Evolutionary conservation across 2,888 invertebrate species (phyloP).

Genomic region (Amphipyra tragopoginis): DNA sequence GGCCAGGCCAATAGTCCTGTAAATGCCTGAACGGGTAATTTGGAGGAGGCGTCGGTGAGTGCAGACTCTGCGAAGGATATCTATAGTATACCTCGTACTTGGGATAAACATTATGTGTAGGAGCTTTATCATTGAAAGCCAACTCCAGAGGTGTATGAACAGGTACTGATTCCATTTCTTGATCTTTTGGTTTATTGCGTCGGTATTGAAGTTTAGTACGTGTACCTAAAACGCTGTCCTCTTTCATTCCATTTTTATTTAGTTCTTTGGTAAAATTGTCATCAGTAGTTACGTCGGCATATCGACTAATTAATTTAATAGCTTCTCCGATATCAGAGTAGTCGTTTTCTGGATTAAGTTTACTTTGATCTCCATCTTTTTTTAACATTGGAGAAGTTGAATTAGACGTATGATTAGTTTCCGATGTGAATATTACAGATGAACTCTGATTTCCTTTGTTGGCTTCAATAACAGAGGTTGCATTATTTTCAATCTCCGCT

Average conservation of each 20-base stretch:
- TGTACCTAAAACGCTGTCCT: conserved; percentile 82
- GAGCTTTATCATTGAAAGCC: conserved; percentile 53
- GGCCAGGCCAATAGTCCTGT: conserved; percentile 86
- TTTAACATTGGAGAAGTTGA: conserved; percentile 66
- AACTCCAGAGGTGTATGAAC: conserved; percentile 55
- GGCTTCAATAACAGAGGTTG: conserved; percentile 49
- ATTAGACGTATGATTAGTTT: conserved; percentile 50
- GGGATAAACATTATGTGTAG: conserved; percentile 60
- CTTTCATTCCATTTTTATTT: conserved; percentile 73
- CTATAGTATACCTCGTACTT: conserved; percentile 77
- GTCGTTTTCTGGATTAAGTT: conserved; percentile 85
- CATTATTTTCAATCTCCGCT: conserved; percentile 52
- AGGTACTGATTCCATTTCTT: conserved; percentile 60
- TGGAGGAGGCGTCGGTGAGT: conserved; percentile 79
- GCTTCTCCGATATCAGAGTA: conserved; percentile 87
- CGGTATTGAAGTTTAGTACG: conserved; percentile 85
- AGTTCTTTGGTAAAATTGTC: conserved; percentile 84
- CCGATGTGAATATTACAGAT: conserved; percentile 17
- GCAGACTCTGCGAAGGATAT: conserved; percentile 84
- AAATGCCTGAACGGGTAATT: conserved; percentile 84
- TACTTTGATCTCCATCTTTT: conserved; percentile 75
- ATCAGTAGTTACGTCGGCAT: conserved; percentile 87
- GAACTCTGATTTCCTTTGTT: conserved; percentile 44
- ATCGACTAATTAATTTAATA: conserved; percentile 86
- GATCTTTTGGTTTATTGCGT: conserved; percentile 77